phyloP scores from a whole-genome alignment of 2,797 vertebrate genomes.

The Lacerta agilis region DNA sequence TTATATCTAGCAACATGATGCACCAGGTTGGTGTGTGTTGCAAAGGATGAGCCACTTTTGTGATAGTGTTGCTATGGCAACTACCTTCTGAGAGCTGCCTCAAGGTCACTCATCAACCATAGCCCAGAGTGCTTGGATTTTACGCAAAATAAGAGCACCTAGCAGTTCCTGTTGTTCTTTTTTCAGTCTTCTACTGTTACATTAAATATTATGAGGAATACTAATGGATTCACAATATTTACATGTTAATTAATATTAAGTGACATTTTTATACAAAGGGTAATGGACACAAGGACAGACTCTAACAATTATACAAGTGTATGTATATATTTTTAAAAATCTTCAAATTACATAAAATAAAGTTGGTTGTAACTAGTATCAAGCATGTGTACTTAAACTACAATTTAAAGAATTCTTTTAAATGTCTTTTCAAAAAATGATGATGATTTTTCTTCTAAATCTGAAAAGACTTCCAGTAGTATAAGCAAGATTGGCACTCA shows the following conservation, averaged over 20 bases:
- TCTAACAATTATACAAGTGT: background rate
- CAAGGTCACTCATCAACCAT: slow-evolving; percentile 85
- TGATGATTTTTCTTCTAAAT: background rate
- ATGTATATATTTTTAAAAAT: background rate
- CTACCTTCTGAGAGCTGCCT: slow-evolving; percentile 83
- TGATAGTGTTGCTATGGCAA: slow-evolving; percentile 83
- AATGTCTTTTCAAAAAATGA: background rate
- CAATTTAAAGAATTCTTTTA: background rate
- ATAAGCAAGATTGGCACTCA: too few species aligned
- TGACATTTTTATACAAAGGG: background rate
- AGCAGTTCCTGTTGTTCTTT: slow-evolving; percentile 54
- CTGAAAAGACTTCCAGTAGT: too few species aligned
- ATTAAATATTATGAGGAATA: slow-evolving; percentile 32
- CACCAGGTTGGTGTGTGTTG: slow-evolving; percentile 72
- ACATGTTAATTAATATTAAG: background rate
- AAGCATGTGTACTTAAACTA: background rate
- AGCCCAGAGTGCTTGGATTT: slow-evolving; percentile 73
- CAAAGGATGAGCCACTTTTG: slow-evolving; percentile 76
- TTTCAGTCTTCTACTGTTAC: slow-evolving; percentile 32
- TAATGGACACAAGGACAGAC: background rate
- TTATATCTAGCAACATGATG: slow-evolving; percentile 58
- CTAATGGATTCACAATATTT: slow-evolving; percentile 33
- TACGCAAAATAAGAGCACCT: slow-evolving; percentile 71
- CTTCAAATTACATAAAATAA: background rate
- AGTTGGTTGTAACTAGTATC: background rate